phyloP scores from a whole-genome alignment of 1,140 invertebrate species.

The Paracyclopina nana region DNA sequence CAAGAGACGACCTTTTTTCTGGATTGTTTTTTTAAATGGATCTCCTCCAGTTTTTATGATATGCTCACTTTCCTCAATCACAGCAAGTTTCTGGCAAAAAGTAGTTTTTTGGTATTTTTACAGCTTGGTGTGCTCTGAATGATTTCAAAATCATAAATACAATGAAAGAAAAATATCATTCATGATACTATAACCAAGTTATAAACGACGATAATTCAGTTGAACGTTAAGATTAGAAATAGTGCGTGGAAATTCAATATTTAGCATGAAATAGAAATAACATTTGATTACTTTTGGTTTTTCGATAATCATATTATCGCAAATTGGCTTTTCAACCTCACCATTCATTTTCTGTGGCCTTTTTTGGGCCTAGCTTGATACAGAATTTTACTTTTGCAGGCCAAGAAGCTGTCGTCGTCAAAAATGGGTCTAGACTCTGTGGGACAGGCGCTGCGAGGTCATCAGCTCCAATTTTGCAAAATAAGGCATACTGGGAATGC shows the following conservation, averaged over 20 bases:
- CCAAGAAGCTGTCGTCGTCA: constrained; percentile 92
- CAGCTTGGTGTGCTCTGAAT: no score
- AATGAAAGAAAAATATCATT: no score
- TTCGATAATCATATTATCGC: neutral
- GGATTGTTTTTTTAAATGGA: no score
- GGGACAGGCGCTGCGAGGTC: constrained; percentile 81
- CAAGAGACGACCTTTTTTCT: no score
- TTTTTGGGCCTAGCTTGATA: neutral
- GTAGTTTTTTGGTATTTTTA: no score
- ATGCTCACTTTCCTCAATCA: no score
- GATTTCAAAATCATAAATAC: no score
- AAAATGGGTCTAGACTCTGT: constrained; percentile 83
- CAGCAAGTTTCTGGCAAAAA: no score
- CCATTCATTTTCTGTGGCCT: neutral
- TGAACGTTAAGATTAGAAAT: neutral
- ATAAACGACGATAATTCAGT: no score
- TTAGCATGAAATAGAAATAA: neutral
- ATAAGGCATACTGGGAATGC: constrained; percentile 97
- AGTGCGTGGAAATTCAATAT: neutral
- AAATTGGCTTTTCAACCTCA: neutral
- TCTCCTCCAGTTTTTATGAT: no score
- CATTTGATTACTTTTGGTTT: neutral
- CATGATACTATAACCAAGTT: no score
- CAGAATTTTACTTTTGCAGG: constrained; percentile 34
- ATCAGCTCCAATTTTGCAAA: constrained; percentile 80